Conservation (phyloP, 2,797 vertebrate genomes). For the Channa striata region DNA sequence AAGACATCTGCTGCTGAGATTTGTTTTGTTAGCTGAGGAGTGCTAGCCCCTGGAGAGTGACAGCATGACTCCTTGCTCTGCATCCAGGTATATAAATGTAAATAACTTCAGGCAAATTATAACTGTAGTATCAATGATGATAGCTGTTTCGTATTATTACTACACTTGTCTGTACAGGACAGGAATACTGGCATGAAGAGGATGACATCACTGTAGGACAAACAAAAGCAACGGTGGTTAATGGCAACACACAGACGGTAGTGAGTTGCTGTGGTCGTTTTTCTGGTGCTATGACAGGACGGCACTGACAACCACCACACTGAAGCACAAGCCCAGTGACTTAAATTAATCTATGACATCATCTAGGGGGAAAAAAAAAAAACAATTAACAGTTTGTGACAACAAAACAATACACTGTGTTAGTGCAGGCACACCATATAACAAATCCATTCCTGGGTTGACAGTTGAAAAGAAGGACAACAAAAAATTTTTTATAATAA, state of each 20-base stretch:
- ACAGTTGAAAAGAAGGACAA: slow-evolving; percentile 41
- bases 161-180: slow-evolving; percentile 51
- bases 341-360: slow-evolving; percentile 67
- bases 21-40: slow-evolving; percentile 37
- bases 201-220: slow-evolving; percentile 41
- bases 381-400: slow-evolving; percentile 77
- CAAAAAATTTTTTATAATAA: slow-evolving; percentile 46
- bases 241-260: slow-evolving; percentile 42
- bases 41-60: slow-evolving; percentile 12
- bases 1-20: slow-evolving; percentile 70
- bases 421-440: slow-evolving; percentile 61
- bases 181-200: slow-evolving; percentile 41
- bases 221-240: slow-evolving; percentile 73
- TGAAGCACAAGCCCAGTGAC: slow-evolving; percentile 51
- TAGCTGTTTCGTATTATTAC: slow-evolving; percentile 28
- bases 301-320: slow-evolving; percentile 70
- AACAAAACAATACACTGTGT: slow-evolving; percentile 72
- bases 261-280: slow-evolving; percentile 43
- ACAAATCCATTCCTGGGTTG: slow-evolving; percentile 53
- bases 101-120: background rate
- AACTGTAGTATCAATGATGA: background rate
- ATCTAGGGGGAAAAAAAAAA: slow-evolving; percentile 65
- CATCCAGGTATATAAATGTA: slow-evolving; percentile 16
- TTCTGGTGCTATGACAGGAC: slow-evolving; percentile 48
- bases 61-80: slow-evolving; percentile 9